phyloP scores from a whole-genome alignment of 2,113 vertebrate genomes.

The Zapus hudsonius region DNA sequence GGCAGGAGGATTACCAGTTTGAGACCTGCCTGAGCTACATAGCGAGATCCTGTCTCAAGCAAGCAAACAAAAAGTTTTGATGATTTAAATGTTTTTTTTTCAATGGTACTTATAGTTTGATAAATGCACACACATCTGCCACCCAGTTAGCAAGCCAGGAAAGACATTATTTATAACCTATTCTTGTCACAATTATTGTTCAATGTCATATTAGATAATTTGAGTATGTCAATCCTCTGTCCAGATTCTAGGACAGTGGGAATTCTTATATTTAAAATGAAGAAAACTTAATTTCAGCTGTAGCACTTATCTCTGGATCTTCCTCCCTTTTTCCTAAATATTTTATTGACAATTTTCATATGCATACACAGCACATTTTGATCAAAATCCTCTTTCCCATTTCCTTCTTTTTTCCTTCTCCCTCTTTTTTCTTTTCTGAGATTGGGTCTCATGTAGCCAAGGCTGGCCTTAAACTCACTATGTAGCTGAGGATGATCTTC shows the following conservation, averaged over 20 bases:
- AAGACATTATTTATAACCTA: constrained; percentile 1
- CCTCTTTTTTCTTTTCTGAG: too few species aligned
- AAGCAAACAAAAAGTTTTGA: constrained; percentile 24
- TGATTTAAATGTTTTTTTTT: constrained; percentile 4
- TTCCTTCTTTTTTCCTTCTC: too few species aligned
- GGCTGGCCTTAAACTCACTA: too few species aligned
- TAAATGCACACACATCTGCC: neutral
- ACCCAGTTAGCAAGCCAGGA: constrained; percentile 18
- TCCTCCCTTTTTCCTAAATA: neutral
- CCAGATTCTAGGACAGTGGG: neutral
- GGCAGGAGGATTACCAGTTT: neutral
- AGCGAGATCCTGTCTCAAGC: neutral
- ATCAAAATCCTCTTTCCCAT: too few species aligned
- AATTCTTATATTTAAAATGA: neutral
- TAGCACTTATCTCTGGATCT: neutral
- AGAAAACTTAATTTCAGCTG: constrained; percentile 10
- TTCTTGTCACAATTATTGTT: constrained; percentile 22
- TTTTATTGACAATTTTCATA: too few species aligned
- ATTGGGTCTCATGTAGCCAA: too few species aligned
- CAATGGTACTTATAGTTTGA: constrained; percentile 1
- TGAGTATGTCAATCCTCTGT: neutral
- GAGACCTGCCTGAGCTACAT: neutral
- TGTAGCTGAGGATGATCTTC: too few species aligned
- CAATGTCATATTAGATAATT: neutral
- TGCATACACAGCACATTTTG: too few species aligned